Evolutionary conservation across 1,140 invertebrate genomes (phyloP), one percentile per base, ranked within the genome.

Genomic region (Dufourea novaeangliae): DNA sequence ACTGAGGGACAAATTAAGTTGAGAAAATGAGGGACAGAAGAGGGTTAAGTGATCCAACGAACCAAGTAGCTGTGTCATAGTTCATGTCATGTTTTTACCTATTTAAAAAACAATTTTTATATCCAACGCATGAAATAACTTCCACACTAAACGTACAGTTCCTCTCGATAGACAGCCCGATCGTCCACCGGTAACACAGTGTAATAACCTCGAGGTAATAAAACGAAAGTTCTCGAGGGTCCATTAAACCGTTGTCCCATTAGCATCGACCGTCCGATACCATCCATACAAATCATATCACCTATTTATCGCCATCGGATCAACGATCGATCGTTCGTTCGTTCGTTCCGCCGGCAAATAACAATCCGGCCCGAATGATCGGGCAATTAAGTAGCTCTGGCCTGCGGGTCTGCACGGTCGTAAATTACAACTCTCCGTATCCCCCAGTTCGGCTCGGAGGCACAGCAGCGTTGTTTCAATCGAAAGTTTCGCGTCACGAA

Each of bases 401-500:
- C 22, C 27, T 41, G 22, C 27, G 14, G n/a, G n/a, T n/a, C n/a
- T n/a, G n/a, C n/a, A 25, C 29, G n/a, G 27, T 41, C 72, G 39
- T 74, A 74, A 74, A 74, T 74, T 62, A 46, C 10, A 37, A 10
- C 25, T 27, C 46, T 64, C 46, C 25, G 34, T 34, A 34, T 25
- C 29, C 46, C 25, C 6, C 41, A 7, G 14, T 1, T 1, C 6
- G 14, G 50, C 17, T 17, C 17, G n/a, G 12, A 17, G 17, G 34
- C 66, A 34, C n/a, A n/a, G n/a, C n/a, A n/a, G n/a, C n/a, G n/a
- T n/a, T n/a, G n/a, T 69, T 76, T 76, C 73, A 76, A 69, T 76
- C 73, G 73, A 76, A 77, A 77, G 56, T 77, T 77, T 77, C 75
- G 56, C 67, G 59, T 71, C 68, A 32, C 44, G 57, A 41, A 11